Evolutionary conservation across 2,888 invertebrate genomes (phyloP).

Genomic region (Caenorhabditis macrosperma): DNA sequence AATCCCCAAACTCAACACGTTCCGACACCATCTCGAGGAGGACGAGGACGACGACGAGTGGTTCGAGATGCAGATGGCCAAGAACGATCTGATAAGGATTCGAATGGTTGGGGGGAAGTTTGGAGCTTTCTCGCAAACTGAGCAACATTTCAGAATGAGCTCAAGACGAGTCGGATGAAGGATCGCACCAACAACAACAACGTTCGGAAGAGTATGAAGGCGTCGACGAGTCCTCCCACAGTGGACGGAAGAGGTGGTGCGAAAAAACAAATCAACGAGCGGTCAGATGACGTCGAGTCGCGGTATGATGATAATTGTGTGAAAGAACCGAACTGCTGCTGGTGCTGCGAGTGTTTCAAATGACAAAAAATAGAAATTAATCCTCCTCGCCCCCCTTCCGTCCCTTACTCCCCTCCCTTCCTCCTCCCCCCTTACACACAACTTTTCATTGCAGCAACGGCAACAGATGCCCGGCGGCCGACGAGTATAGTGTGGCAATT

Average conservation of each 20-base stretch:
- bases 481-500: constrained; percentile 26
- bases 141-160: constrained; percentile 29
- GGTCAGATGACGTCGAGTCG: constrained; percentile 39
- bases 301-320: no score
- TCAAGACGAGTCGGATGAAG: constrained; percentile 27
- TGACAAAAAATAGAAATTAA: no score
- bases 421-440: neutral
- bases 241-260: no score
- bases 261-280: constrained; percentile 28
- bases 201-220: no score
- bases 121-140: neutral
- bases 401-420: no score
- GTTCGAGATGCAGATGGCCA: constrained; percentile 55
- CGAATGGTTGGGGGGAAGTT: constrained; percentile 34
- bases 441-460: constrained; percentile 24
- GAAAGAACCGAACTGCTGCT: no score
- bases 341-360: no score
- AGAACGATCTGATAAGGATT: constrained; percentile 47
- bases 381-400: neutral
- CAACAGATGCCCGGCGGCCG: constrained; percentile 28
- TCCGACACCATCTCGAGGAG: constrained; percentile 45
- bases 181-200: constrained; percentile 45
- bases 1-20: constrained; percentile 59
- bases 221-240: no score
- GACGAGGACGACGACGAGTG: constrained; percentile 59